Conservation (phyloP, 2,888 invertebrate species). For the Oxystoma pomonae region DNA sequence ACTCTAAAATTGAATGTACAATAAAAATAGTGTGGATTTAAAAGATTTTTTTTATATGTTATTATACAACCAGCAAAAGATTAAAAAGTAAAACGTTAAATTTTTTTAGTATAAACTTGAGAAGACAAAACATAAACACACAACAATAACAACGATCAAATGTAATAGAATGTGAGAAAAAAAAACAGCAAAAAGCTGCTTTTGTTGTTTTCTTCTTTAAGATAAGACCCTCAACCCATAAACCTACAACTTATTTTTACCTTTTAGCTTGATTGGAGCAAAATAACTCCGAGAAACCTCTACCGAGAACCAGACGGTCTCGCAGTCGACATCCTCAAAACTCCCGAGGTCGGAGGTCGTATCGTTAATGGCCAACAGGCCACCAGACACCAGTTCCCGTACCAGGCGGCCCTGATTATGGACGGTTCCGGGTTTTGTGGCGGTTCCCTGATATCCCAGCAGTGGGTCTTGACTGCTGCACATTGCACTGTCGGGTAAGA, state of each 20-base stretch:
- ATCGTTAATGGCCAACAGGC: not conserved
- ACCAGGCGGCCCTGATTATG: not conserved
- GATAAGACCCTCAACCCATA: not conserved
- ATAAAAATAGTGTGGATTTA: no score
- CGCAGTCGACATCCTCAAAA: not conserved
- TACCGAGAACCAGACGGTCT: not conserved
- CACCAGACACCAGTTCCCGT: not conserved
- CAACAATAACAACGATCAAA: no score
- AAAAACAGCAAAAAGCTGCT: no score
- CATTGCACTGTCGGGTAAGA: constrained; percentile 26
- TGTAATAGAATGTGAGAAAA: no score
- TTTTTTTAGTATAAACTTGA: no score
- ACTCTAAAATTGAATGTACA: no score
- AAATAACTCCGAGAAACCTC: not conserved
- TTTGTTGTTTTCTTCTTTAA: no score
- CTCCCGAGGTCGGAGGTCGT: not conserved
- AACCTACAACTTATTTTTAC: not conserved
- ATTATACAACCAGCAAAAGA: no score
- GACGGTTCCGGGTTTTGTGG: constrained; percentile 28
- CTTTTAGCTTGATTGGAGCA: not conserved
- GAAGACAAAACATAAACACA: no score
- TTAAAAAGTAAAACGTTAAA: no score
- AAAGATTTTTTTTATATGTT: no score
- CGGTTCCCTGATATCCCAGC: constrained; percentile 28
- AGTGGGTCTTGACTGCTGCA: constrained; percentile 34